Base-by-base conservation (phyloP, 2,888 invertebrate species). In the Andrena marginata region DNA sequence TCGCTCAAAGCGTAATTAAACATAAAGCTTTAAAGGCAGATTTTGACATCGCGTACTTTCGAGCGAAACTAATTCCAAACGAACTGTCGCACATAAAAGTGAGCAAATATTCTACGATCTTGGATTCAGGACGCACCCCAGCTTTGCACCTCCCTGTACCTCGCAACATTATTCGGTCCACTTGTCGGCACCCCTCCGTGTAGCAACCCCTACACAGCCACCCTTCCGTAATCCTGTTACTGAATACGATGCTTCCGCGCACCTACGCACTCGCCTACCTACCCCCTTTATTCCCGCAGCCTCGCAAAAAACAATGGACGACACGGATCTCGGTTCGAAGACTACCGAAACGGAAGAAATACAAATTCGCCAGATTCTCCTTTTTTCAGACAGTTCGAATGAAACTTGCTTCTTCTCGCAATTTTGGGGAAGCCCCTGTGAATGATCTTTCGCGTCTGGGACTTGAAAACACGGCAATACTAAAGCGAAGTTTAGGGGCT, bases 141-240 rank as follows among this genome's bases (percentile, higher is more conserved):
- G 71, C 76, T 83, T 86, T 84, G 80, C 87, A 84, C 85, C 82
- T 86, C 87, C 86, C 85, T 82, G 82, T 84, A 89, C 82, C 87
- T 73, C 80, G 82, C 86, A 89, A 89, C 86, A 92, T 92, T 91
- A 92, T 90, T 92, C 90, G 91, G 89, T 92, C 92, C 92, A 92
- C 92, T 92, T 92, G 92, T 89, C 88, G 77, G 84, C 88, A 89
- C 90, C 90, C 89, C 85, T 85, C 84, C 84, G 79, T 48, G 63
- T 59, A 35, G 72, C 80, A 80, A 71, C 85, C 89, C 89, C 89
- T 88, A 79, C 82, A 82, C 83, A 82, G 83, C 87, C 87, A 80
- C 87, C 90, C 91, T 84, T 89, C 83, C 76, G 72, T 92, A 92
- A 92, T 92, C 91, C 92, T 85, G 89, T 92, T 92, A 92, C 85